Conservation (phyloP, 2,797 vertebrate species). For the Artibeus jamaicensis region DNA sequence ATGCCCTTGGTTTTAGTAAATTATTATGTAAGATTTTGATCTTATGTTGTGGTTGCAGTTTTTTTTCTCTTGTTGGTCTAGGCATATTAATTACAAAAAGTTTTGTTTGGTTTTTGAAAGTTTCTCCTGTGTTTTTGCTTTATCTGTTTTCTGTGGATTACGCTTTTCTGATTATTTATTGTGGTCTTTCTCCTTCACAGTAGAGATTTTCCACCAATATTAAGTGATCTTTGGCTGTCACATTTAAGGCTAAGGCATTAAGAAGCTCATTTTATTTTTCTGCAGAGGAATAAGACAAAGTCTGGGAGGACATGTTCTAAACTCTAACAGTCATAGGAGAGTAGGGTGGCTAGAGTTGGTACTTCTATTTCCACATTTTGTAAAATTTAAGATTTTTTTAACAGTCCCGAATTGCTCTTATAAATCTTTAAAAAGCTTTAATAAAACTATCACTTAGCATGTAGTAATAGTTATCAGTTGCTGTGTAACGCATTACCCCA, state of each 20-base stretch:
- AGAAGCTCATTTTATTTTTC: neutral
- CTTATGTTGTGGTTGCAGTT: neutral
- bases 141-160: neutral
- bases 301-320: neutral
- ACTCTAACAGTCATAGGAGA: neutral
- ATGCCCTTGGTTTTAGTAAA: neutral
- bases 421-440: neutral
- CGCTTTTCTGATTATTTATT: neutral
- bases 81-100: neutral
- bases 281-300: neutral
- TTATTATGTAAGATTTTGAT: neutral
- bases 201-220: neutral
- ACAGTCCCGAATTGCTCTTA: neutral
- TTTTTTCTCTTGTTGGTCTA: neutral
- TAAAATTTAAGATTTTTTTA: neutral
- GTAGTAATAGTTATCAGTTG: neutral
- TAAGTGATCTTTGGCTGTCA: neutral
- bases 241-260: neutral
- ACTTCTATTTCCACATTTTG: neutral
- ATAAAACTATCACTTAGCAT: neutral
- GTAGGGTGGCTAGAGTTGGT: neutral
- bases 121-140: neutral
- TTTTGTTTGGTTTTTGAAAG: neutral
- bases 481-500: neutral
- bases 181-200: neutral